Base-by-base conservation (phyloP, 2,797 vertebrate genomes). In the Cyclura pinguis region DNA sequence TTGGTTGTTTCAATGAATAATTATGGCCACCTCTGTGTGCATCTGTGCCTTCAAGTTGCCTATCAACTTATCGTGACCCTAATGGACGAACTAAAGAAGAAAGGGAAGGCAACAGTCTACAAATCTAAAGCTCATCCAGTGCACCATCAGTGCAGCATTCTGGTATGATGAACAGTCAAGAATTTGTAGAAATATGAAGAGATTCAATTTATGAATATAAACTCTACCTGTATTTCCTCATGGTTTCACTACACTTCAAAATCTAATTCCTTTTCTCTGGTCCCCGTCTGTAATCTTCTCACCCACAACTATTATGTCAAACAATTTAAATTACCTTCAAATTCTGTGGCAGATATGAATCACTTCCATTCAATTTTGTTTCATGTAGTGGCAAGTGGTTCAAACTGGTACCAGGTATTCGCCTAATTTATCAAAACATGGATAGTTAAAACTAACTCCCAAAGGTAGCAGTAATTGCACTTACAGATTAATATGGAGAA, bases 261-360 rank as follows among this genome's bases (percentile, higher is more conserved):
- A 77, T 78, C 7, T 47, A 47, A 86, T 74, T n/a, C 35, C 0
- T 32, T 20, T 72, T 80, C 22, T 80, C 8, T 29, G 14, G 2
- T 80, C 7, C 16, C 12, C 32, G 20, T 10, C 22, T 50, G 52
- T 29, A 47, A 14, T n/a, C 4, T 78, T 42, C 72, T 72, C 62
- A 76, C 64, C 2, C 3, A 52, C 0, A 88, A 32, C 6, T 88
- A 24, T 18, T 86, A 13, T 35, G 86, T 20, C 64, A 93, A 84
- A 84, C 50, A 35, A 64, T 5, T 80, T 22, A 83, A 94, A 84
- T 92, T 96, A 98, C 97, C 97, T 96, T 95, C 85, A 96, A 84
- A 50, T 93, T 89, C 96, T 85, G 93, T 38, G 89, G 78, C 55
- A 83, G 90, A 12, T 42, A 90, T 0, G 93, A 95, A 93, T 96